Base-by-base conservation (phyloP, 2,888 invertebrate species). In the Hypomecis punctinalis region DNA sequence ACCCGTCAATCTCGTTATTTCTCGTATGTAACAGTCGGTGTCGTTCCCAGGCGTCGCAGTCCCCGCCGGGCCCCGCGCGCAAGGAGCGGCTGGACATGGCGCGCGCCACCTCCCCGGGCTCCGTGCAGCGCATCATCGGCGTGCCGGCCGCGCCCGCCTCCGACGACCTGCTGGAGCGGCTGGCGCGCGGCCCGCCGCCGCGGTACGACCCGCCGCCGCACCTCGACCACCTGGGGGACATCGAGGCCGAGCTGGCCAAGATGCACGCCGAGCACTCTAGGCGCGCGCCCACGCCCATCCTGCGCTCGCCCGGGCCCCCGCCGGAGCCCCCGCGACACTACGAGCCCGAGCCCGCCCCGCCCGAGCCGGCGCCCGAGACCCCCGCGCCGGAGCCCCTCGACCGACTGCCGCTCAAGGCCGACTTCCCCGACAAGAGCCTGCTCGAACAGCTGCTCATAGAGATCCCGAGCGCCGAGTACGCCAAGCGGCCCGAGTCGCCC, bases 391-490 rank as follows among this genome's bases (percentile, higher is more conserved):
- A 91, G 71, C 82, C 82, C 46, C 67, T 88, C 5, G 91, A 92
- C 70, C 81, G 91, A 76, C 68, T 90, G 60, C 88, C 89, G 11
- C 73, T 92, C 9, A 92, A 93, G 67, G 92, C 91, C 33, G 93
- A 91, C 74, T 93, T 89, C 72, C 93, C 89, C 62, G 91, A 94
- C 76, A 94, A 94, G 76, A 95, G 95, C 59, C 82, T 96, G 54
- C 89, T 97, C 47, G 96, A 97, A 79, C 97, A 97, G 81, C 94
- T 97, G 75, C 93, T 97, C 1, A 97, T 97, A 75, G 97, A 97
- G 84, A 97, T 97, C 75, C 97, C 97, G 5, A 91, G 94, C 67
- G 88, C 93, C 37, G 94, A 94, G 56, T 93, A 93, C 74, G 86
- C 86, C 67, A 94, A 94, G 78, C 77, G 90, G 75, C 82, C 89